Conservation (phyloP, 2,797 vertebrate genomes). For the Myotis pilosus region DNA sequence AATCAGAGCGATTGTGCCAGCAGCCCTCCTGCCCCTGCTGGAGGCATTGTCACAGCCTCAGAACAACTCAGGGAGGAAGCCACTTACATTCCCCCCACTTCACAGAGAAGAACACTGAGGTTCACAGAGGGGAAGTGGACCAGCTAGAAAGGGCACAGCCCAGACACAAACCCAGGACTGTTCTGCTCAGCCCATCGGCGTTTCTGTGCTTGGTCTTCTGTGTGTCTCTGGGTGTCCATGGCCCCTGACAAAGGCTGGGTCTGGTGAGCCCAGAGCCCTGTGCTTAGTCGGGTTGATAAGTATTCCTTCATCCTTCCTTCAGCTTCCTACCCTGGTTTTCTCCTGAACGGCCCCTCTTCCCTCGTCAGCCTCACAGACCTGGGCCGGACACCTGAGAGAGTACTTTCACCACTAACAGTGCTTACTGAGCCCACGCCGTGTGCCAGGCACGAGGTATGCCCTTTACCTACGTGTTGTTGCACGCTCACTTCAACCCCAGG, state of each 20-base stretch:
- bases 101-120: not conserved
- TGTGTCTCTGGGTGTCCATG: not conserved
- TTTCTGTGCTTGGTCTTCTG: not conserved
- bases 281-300: not conserved
- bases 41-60: not conserved
- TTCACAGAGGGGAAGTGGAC: not conserved
- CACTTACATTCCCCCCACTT: not conserved
- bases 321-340: not conserved
- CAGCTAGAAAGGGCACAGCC: not conserved
- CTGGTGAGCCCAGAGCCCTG: not conserved
- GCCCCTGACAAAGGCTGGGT: not conserved
- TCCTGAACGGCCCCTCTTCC: not conserved
- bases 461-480: not conserved
- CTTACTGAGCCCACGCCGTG: accelerated
- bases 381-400: not conserved
- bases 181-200: accelerated
- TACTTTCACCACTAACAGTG: accelerated
- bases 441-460: not conserved
- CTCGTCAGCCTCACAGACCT: not conserved
- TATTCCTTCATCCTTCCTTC: not conserved
- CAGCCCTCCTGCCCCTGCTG: not conserved
- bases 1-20: not conserved
- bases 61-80: not conserved
- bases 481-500: not conserved
- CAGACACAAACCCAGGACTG: not conserved